Conservation (phyloP, 2,113 vertebrate species). For the Leptosomus discolor region DNA sequence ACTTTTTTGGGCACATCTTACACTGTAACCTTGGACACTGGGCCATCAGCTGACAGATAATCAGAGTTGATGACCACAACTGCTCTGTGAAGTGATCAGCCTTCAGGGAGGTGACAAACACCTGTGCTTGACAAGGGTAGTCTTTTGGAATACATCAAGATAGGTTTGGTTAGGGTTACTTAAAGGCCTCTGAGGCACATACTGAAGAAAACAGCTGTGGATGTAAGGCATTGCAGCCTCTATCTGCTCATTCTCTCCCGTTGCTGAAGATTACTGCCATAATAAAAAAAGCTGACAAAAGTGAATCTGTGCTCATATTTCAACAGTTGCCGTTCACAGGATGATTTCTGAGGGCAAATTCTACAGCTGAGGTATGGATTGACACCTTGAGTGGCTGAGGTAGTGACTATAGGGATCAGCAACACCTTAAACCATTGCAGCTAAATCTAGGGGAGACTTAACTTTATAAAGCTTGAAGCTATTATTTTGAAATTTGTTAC, state of each 20-base stretch:
- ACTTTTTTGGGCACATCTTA: too few species aligned
- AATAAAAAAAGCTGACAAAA: background rate
- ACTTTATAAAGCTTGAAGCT: background rate
- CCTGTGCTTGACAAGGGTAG: background rate
- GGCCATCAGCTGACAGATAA: background rate
- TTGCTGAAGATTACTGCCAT: background rate
- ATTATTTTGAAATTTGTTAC: conserved; percentile 30
- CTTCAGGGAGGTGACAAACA: background rate
- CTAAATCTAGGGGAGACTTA: background rate
- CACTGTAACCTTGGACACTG: too few species aligned
- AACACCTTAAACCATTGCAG: background rate
- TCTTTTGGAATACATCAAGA: background rate
- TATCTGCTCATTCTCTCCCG: background rate
- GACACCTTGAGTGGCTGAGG: background rate
- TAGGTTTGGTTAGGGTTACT: background rate
- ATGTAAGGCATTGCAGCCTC: background rate
- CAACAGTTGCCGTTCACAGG: background rate
- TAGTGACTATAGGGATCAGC: background rate
- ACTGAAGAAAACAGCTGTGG: background rate
- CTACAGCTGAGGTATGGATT: background rate
- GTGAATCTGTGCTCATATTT: background rate
- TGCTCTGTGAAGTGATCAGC: background rate
- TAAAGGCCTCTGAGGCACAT: background rate
- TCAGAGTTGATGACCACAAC: background rate
- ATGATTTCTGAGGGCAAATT: background rate